Base-by-base conservation (phyloP, 2,113 vertebrate genomes). In the Forbesichthys papilliferus region DNA sequence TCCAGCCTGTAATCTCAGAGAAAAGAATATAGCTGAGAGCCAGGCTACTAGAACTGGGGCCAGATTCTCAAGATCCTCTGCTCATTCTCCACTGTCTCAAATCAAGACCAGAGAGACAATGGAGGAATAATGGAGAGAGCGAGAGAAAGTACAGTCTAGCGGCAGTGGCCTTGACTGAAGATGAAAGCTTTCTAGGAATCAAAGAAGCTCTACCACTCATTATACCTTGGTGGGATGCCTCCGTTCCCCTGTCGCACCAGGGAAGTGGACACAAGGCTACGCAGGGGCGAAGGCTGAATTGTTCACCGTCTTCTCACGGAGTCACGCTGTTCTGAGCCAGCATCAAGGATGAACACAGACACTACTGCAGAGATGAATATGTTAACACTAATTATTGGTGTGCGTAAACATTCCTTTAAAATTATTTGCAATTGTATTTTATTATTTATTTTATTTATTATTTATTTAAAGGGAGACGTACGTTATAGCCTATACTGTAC, bases 171-270 rank as follows among this genome's bases (percentile, higher is more conserved):
- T 83, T 60, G 88, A 86, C 83, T 85, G 90, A 90, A 89, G 86
- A 90, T 91, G 84, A 91, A 91, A 90, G 90, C 83, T 73, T 83
- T 76, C 48, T 0, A 74, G 73, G 75, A 90, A 89, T 91, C 86
- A 89, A 91, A 90, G 88, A 79, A 83, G 48, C 66, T 67, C 83
- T 75, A 51, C 87, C 84, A 86, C 79, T 90, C 88, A 87, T 85
- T 90, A 91, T 82, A 81, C 82, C 80, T 86, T 76, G 70, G 82
- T 81, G 80, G 84, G 82, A 83, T 77, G 70, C 82, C 78, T 88
- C 77, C 76, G 64, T 81, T 69, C 75, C 48, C 58, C 61, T 65
- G 68, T 71, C 75, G 68, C 47, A 16, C 52, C 27, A 36, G 54
- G 68, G 76, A 2, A 27, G 57, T 67, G 81, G 73, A 74, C 65